Evolutionary conservation across 2,888 invertebrate genomes (phyloP).

Genomic region (Clunio marinus): DNA sequence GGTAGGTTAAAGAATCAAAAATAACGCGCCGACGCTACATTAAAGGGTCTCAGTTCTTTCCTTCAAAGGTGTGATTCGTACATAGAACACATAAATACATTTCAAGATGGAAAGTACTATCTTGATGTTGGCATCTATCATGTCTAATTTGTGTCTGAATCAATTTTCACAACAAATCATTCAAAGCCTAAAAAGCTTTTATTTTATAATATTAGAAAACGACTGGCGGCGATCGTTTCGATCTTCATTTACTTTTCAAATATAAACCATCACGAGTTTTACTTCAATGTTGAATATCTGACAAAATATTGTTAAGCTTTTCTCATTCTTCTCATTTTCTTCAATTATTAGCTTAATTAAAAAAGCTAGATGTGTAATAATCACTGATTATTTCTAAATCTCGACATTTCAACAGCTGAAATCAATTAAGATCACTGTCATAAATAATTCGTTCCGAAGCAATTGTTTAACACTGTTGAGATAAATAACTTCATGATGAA

Average conservation of each 20-base stretch:
- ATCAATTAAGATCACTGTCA: constrained; percentile 31
- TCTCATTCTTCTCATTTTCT: too few relatives aligned
- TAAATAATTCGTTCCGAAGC: not conserved
- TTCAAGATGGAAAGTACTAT: not conserved
- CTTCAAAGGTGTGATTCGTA: not conserved
- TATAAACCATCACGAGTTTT: constrained; percentile 5
- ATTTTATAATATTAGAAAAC: not conserved
- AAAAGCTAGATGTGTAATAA: not conserved
- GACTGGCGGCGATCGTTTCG: constrained; percentile 4
- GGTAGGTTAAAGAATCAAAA: not conserved
- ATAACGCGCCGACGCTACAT: not conserved
- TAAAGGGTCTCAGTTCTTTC: not conserved
- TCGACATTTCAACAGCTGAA: constrained; percentile 23
- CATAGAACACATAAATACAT: not conserved
- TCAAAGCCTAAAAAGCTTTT: not conserved
- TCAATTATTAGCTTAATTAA: constrained; percentile 15
- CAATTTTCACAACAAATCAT: constrained; percentile 6
- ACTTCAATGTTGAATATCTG: not conserved
- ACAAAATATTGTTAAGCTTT: not conserved
- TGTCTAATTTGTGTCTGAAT: constrained; percentile 10
- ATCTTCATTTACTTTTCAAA: not conserved
- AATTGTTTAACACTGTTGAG: not conserved
- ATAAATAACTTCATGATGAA: too few relatives aligned
- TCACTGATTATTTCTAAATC: not conserved
- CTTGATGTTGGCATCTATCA: not conserved